phyloP scores from a whole-genome alignment of 2,888 invertebrate species.

The Leptinotarsa haldemani region DNA sequence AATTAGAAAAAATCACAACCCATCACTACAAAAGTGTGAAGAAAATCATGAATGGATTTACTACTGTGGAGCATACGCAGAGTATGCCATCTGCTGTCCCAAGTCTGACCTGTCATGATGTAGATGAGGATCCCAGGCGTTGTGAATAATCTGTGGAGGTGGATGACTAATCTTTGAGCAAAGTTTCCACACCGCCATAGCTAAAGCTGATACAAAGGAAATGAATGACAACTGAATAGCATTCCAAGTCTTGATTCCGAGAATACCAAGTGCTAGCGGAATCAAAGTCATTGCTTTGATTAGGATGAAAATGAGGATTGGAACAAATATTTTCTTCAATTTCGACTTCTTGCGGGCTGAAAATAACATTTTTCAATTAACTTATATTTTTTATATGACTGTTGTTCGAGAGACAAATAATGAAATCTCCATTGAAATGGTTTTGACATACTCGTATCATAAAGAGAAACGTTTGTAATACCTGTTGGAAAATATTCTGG shows the following conservation, averaged over 20 bases:
- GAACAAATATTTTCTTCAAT: slow-evolving; percentile 85
- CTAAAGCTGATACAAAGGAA: slow-evolving; percentile 86
- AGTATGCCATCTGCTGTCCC: slow-evolving; percentile 78
- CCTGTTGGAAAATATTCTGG: not conserved
- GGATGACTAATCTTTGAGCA: slow-evolving; percentile 78
- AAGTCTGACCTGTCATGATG: slow-evolving; percentile 63
- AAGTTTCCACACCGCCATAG: slow-evolving; percentile 86
- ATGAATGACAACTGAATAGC: slow-evolving; percentile 88
- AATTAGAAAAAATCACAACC: slow-evolving; percentile 8
- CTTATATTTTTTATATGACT: too few species aligned
- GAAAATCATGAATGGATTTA: not conserved
- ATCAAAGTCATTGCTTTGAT: slow-evolving; percentile 88
- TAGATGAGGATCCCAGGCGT: slow-evolving; percentile 45
- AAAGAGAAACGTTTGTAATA: too few species aligned
- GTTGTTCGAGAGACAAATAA: too few species aligned
- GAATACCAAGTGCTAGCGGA: slow-evolving; percentile 84
- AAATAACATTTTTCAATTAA: slow-evolving; percentile 25
- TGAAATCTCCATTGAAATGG: too few species aligned
- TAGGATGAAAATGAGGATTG: slow-evolving; percentile 84
- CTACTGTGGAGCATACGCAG: slow-evolving; percentile 68
- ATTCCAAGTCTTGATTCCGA: slow-evolving; percentile 89
- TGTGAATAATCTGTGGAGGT: slow-evolving; percentile 49
- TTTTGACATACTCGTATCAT: too few species aligned
- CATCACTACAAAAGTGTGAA: not conserved
- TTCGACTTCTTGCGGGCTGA: slow-evolving; percentile 73